These are phyloP conservation scores for Anguilla marmorata DNA, from an alignment of 2,797 vertebrate genomes.

Conservation along the genomic window DNA sequence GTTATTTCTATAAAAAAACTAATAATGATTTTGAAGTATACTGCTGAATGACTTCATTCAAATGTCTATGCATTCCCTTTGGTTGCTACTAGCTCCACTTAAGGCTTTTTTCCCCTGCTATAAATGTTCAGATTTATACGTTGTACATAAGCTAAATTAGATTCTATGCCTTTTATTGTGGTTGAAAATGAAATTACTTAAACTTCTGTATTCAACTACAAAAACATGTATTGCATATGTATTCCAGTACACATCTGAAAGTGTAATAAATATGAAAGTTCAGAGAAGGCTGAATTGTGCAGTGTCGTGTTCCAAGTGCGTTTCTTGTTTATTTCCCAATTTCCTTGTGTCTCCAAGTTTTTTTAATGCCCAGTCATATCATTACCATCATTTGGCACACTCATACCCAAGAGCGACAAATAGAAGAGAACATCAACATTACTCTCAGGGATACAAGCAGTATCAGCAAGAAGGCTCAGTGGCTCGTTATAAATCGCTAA, in stretches of 20 bases:
- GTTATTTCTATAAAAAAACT: not conserved
- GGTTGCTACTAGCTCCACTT: not conserved
- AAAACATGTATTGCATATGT: not conserved
- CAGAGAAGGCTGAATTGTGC: not conserved
- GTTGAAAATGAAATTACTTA: not conserved
- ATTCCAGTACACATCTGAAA: not conserved
- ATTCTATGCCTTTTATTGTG: not conserved
- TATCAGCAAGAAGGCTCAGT: no score
- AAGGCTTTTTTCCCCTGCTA: not conserved
- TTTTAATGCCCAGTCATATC: not conserved
- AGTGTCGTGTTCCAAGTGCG: not conserved
- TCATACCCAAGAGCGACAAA: not conserved
- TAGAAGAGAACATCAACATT: not conserved
- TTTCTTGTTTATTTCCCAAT: not conserved
- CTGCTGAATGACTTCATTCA: not conserved
- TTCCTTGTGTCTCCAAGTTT: not conserved
- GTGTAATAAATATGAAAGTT: not conserved
- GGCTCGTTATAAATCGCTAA: no score
- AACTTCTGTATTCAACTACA: not conserved
- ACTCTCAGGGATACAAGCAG: no score
- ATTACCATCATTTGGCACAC: not conserved
- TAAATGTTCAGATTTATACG: not conserved
- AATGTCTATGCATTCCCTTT: not conserved
- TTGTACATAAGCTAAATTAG: not conserved
- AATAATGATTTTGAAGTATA: not conserved